Percentiles rank a stretch among this genome's conserved stretches.
Conservation (phyloP, 2,113 vertebrate genomes). For the Pimephales promelas region DNA sequence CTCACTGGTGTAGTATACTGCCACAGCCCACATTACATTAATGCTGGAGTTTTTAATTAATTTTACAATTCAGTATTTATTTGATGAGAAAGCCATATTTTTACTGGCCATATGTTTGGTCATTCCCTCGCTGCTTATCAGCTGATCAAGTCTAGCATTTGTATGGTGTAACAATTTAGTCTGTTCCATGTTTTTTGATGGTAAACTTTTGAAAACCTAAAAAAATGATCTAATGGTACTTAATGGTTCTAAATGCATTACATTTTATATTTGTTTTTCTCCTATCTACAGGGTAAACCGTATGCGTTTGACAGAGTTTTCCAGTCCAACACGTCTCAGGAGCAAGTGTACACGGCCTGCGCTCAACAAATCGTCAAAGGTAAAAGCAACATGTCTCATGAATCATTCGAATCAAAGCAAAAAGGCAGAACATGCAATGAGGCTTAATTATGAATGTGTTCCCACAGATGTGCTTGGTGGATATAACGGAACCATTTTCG, state of each 20-base stretch:
- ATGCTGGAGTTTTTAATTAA: background rate
- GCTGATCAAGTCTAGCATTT: background rate
- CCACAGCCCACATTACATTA: background rate
- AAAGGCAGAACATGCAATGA: background rate
- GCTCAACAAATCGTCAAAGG: constrained; percentile 99
- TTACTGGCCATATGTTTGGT: too few species aligned
- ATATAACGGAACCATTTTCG: constrained; percentile 98
- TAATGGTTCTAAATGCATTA: background rate
- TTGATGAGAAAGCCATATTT: background rate
- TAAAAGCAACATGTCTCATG: constrained; percentile 62
- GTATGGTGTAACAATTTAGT: background rate
- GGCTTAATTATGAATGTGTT: background rate
- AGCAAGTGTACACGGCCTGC: constrained; percentile 97
- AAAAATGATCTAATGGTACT: background rate
- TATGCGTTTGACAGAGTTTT: constrained; percentile 94
- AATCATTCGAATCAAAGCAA: background rate
- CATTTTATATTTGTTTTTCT: background rate
- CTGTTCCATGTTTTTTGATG: background rate
- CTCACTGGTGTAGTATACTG: background rate
- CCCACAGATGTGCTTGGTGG: constrained; percentile 92
- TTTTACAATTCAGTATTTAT: background rate
- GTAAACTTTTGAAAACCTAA: background rate
- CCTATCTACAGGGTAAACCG: constrained; percentile 83
- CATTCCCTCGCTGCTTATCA: background rate
- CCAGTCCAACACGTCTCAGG: constrained; percentile 90